phyloP scores from a whole-genome alignment of 2,888 invertebrate species.

The Lucinisca nassula region DNA sequence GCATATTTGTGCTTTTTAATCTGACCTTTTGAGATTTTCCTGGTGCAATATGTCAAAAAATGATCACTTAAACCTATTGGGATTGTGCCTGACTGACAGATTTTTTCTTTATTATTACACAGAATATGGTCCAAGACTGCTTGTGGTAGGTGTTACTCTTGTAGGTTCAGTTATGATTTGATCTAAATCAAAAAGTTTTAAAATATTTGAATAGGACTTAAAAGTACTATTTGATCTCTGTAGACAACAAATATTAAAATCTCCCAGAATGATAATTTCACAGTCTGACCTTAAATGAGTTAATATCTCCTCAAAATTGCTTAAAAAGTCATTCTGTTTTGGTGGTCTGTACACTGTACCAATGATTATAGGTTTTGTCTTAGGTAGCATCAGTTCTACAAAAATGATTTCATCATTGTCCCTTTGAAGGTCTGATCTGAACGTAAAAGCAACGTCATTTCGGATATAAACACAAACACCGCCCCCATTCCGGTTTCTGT shows the following conservation, averaged over 20 bases:
- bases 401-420: constrained; percentile 18
- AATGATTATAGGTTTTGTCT: constrained; percentile 33
- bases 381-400: constrained; percentile 32
- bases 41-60: background rate
- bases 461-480: constrained; percentile 37
- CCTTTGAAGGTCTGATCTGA: constrained; percentile 14
- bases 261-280: constrained; percentile 14
- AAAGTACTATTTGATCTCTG: background rate
- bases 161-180: background rate
- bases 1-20: background rate
- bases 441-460: constrained; percentile 27
- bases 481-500: constrained; percentile 31
- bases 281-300: background rate
- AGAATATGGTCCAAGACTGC: constrained; percentile 8
- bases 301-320: constrained; percentile 22
- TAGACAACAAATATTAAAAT: constrained; percentile 23
- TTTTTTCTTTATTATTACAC: constrained; percentile 14
- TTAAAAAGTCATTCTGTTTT: constrained; percentile 26
- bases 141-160: background rate
- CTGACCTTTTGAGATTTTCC: background rate
- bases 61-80: constrained; percentile 11
- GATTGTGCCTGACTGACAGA: background rate
- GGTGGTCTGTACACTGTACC: constrained; percentile 34
- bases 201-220: background rate
- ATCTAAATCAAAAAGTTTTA: constrained; percentile 16